Base-by-base conservation (phyloP, 2,888 invertebrate genomes). In the Deilephila porcellus region DNA sequence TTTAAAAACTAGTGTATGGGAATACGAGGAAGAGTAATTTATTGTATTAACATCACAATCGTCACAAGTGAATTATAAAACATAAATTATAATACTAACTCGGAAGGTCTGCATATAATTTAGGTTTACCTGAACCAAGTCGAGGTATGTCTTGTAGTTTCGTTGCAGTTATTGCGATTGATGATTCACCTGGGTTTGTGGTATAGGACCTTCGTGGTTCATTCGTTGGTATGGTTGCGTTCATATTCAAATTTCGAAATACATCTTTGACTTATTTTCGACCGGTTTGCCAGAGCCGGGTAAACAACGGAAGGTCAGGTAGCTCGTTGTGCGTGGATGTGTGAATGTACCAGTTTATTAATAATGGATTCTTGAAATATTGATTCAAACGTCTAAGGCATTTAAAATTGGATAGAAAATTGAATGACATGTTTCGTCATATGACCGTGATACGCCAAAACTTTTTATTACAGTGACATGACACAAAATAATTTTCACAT, bases 291-390 rank as follows among this genome's bases (percentile, higher is more conserved):
- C 63, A 64, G 34, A 62, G 56, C 53, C 34, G 56, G 25, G 63
- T 64, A 83, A 84, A 84, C 77, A 82, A 73, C 73, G 75, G 77
- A 82, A 83, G 84, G 84, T 80, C 81, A 75, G 32, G 25, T 64
- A 63, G 17, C 63, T 34, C 19, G 56, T 56, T 56, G 20, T 56
- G 29, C 53, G 19, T 72, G 53, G 6, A 63, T 53, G 53, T 72
- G 56, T 63, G 34, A 63, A 29, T 5, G 29, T 62, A 62, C 29
- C 32, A 63, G 52, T 32, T 71, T 52, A n/a, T 52, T 53, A 20
- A 63, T 63, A 72, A 63, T 71, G 20, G 19, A 53, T 34, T 72
- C n/a, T 34, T 20, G n/a, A 56, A 56, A 20, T 53, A 32, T 63
- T 53, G 17, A 34, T 14, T 14, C 20, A 45, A 2, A 56, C 56